Conservation (phyloP, 2,113 vertebrate genomes). For the Tychaedon coryphoeus region DNA sequence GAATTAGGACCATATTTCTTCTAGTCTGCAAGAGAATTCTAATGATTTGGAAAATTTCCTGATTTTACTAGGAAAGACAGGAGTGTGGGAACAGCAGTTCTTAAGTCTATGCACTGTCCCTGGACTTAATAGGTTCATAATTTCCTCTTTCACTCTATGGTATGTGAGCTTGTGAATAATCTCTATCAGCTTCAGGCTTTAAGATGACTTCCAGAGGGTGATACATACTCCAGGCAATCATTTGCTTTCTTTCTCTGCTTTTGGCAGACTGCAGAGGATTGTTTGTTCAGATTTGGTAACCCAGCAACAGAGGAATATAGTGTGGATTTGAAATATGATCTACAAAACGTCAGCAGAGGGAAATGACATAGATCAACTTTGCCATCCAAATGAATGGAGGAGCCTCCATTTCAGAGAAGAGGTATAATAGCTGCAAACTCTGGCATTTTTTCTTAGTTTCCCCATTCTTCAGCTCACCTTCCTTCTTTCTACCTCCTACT, state of each 20-base stretch:
- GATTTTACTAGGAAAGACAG: not conserved
- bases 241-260: constrained; percentile 53
- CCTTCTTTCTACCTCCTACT: not conserved
- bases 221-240: constrained; percentile 71
- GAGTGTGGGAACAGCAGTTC: not conserved
- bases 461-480: not conserved
- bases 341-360: not conserved
- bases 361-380: constrained; percentile 17
- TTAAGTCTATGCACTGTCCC: not conserved
- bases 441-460: not conserved
- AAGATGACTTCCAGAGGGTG: constrained; percentile 64
- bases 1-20: not conserved
- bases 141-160: constrained; percentile 24
- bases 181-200: constrained; percentile 16
- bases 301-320: constrained; percentile 51
- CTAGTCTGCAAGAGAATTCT: not conserved
- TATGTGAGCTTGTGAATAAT: constrained; percentile 40
- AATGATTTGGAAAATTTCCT: not conserved
- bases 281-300: constrained; percentile 65
- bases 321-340: constrained; percentile 50
- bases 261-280: constrained; percentile 48
- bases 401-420: not conserved
- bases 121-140: not conserved
- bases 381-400: not conserved
- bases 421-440: not conserved